These are phyloP conservation scores for Oscheius sp. DNA, from an alignment of 2,888 invertebrate species.

Conservation along the genomic window DNA sequence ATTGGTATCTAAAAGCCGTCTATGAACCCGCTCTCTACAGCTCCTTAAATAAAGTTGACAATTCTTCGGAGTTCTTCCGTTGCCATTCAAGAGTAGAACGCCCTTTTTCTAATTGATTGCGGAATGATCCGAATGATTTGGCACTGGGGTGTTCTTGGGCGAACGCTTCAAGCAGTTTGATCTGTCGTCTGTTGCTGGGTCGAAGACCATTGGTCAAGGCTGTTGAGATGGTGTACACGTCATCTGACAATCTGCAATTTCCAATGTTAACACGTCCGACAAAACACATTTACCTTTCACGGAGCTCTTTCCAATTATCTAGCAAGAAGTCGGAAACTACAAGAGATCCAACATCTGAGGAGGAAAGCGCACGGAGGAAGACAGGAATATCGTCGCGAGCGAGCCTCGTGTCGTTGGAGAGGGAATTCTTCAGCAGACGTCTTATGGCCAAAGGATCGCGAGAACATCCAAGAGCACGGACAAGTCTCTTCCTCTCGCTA, in stretches of 20 bases:
- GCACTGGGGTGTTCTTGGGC: constrained; percentile 31
- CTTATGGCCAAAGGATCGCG: constrained; percentile 27
- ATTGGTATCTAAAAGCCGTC: constrained; percentile 8
- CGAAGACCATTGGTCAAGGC: constrained; percentile 32
- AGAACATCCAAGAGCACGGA: constrained; percentile 32
- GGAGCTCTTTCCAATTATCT: constrained; percentile 50
- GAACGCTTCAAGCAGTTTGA: constrained; percentile 19
- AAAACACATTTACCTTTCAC: constrained; percentile 19
- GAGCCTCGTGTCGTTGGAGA: neutral
- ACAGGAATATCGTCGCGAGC: constrained; percentile 18
- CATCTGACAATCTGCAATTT: constrained; percentile 27
- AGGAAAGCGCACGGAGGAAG: neutral
- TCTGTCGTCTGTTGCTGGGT: constrained; percentile 23
- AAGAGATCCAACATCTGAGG: constrained; percentile 44
- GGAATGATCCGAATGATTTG: constrained; percentile 30
- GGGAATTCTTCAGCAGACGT: constrained; percentile 12
- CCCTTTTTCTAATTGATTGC: constrained; percentile 30
- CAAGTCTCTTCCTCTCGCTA: constrained; percentile 11
- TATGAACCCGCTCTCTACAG: constrained; percentile 26
- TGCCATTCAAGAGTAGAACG: constrained; percentile 22
- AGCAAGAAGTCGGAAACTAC: constrained; percentile 52
- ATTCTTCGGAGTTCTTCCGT: constrained; percentile 7
- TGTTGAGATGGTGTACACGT: constrained; percentile 20
- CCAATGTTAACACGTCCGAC: neutral
- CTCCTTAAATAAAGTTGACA: constrained; percentile 21